Conservation (phyloP, 2,113 vertebrate genomes). For the Catharus minimus region DNA sequence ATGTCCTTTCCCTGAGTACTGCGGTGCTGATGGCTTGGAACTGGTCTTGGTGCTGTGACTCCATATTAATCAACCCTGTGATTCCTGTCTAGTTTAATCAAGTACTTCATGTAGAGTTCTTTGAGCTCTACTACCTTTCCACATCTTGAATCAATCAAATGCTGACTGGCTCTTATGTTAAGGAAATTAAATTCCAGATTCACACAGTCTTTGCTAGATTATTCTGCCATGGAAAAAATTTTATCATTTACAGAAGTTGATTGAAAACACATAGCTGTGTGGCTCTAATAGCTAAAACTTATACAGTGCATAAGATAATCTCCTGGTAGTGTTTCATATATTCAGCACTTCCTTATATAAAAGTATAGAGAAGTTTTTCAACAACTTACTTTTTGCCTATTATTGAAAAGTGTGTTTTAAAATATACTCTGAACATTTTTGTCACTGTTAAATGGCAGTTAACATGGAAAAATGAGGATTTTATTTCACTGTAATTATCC, state of each 20-base stretch:
- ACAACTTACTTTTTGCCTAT: neutral
- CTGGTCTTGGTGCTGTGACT: neutral
- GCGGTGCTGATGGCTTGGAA: neutral
- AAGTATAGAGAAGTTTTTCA: neutral
- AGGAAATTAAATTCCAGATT: slow-evolving; percentile 55
- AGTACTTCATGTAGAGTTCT: neutral
- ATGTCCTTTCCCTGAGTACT: neutral
- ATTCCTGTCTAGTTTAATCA: slow-evolving; percentile 60
- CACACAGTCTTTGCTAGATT: neutral
- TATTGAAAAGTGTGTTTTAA: neutral
- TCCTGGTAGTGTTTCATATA: neutral
- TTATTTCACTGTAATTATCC: neutral
- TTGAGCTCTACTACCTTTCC: slow-evolving; percentile 26
- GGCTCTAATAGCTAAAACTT: neutral
- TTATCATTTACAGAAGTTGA: neutral
- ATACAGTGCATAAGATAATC: neutral
- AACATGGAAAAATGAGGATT: neutral
- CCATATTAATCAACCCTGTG: slow-evolving; percentile 15
- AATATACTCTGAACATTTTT: neutral
- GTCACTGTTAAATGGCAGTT: neutral
- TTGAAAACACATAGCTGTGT: neutral
- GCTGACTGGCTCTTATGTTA: slow-evolving; percentile 14
- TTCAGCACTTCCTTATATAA: neutral
- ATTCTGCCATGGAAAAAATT: neutral
- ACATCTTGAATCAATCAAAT: slow-evolving; percentile 51